Evolutionary conservation across 2,113 vertebrate species (phyloP).

Genomic region (Phalacrocorax brasilianus): DNA sequence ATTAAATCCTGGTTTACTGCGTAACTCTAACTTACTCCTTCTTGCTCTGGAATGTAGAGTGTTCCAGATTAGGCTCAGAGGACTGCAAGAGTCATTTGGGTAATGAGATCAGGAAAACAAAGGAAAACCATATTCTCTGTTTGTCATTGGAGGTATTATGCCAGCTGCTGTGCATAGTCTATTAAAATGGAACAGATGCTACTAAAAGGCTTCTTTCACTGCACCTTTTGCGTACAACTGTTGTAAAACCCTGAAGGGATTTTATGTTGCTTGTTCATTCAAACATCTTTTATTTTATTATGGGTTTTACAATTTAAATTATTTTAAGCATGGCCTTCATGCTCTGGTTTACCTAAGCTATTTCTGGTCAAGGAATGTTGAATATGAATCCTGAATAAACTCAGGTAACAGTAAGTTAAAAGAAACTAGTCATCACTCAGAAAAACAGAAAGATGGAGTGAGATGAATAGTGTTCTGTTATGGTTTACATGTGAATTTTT

Average conservation of each 20-base stretch:
- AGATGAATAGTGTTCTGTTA: not conserved
- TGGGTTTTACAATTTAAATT: not conserved
- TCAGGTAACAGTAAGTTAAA: not conserved
- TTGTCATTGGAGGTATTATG: not conserved
- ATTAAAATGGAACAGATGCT: conserved; percentile 7
- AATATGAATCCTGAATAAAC: not conserved
- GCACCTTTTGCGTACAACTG: not conserved
- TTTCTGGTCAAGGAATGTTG: not conserved
- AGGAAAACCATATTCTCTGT: not conserved
- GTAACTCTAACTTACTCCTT: not conserved
- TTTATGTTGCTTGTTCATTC: not conserved
- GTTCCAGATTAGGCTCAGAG: not conserved
- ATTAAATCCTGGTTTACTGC: not conserved
- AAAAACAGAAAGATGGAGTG: not conserved
- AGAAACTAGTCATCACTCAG: not conserved
- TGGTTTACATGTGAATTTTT: not conserved
- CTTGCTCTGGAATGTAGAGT: not conserved
- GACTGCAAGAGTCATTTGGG: not conserved
- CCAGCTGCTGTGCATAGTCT: not conserved
- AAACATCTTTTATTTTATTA: not conserved
- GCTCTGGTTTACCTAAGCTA: not conserved
- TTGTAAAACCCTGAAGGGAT: not conserved
- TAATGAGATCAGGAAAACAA: not conserved
- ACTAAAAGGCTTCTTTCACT: not conserved
- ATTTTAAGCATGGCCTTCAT: not conserved